Evolutionary conservation across 2,888 invertebrate species (phyloP).

Genomic region (Volucella inflata): DNA sequence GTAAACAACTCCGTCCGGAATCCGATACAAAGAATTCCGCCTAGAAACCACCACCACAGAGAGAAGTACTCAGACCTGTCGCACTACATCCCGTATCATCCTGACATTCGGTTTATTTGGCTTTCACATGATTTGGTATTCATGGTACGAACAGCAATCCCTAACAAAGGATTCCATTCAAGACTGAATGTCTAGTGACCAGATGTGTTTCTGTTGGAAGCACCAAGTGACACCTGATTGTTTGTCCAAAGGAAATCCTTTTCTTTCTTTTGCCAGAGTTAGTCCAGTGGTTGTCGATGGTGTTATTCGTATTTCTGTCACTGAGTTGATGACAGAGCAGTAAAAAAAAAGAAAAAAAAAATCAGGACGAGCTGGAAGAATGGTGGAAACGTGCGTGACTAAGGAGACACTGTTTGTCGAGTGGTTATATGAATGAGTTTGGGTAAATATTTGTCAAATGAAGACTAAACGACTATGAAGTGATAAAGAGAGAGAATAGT

Average conservation of each 20-base stretch:
- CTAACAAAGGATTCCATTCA: constrained; percentile 56
- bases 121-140: constrained; percentile 71
- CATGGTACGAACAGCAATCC: constrained; percentile 23
- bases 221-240: constrained; percentile 65
- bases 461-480: constrained; percentile 21
- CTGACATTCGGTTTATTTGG: constrained; percentile 66
- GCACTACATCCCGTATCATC: not conserved
- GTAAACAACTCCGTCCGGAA: constrained; percentile 48
- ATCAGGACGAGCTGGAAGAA: constrained; percentile 21
- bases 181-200: constrained; percentile 48
- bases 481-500: constrained; percentile 24
- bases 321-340: too few relatives aligned
- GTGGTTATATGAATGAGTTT: constrained; percentile 57
- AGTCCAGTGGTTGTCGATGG: not conserved
- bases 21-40: constrained; percentile 17
- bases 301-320: not conserved
- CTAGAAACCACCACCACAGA: not conserved
- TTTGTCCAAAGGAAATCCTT: constrained; percentile 61
- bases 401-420: constrained; percentile 34
- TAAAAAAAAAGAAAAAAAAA: constrained; percentile 10
- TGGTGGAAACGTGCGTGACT: constrained; percentile 54
- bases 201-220: constrained; percentile 45
- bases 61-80: not conserved
- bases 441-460: constrained; percentile 62
- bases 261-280: not conserved